Conservation (phyloP, 2,888 invertebrate genomes). For the Apeira syringaria region DNA sequence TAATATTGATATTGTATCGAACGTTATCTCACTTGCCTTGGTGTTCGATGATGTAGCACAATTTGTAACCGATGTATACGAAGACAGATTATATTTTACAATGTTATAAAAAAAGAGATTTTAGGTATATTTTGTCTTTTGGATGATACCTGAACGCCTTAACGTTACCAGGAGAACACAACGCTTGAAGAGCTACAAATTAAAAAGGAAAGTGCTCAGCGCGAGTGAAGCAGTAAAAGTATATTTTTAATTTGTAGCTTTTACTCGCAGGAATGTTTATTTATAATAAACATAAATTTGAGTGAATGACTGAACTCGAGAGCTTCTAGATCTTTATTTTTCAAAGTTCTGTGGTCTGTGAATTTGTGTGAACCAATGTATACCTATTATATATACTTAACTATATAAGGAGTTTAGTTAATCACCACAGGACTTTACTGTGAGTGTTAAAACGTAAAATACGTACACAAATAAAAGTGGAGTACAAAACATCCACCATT, state of each 20-base stretch:
- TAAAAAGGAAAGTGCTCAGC: constrained; percentile 26
- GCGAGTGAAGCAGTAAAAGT: constrained; percentile 20
- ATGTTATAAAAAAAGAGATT: constrained; percentile 77
- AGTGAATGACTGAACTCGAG: constrained; percentile 67
- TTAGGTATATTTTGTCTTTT: constrained; percentile 76
- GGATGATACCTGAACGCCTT: constrained; percentile 70
- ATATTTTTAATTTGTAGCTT: constrained; percentile 46
- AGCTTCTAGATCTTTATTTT: constrained; percentile 50
- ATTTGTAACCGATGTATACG: constrained; percentile 83
- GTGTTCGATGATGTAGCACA: constrained; percentile 80
- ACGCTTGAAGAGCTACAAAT: constrained; percentile 38
- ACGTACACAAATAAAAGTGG: too few relatives aligned
- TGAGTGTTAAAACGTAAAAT: constrained; percentile 26
- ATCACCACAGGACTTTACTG: constrained; percentile 28
- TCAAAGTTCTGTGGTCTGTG: constrained; percentile 43
- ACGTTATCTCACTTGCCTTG: constrained; percentile 77
- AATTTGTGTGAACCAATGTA: constrained; percentile 27
- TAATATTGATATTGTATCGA: constrained; percentile 56
- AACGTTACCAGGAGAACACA: constrained; percentile 69
- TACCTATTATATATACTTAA: constrained; percentile 22
- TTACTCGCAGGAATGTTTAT: constrained; percentile 44
- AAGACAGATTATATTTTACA: constrained; percentile 79
- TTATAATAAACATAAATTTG: constrained; percentile 48
- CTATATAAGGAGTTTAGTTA: constrained; percentile 19
- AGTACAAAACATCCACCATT: too few relatives aligned